These are phyloP conservation scores for Pelvicachromis taeniatus DNA, from an alignment of 2,113 vertebrate species.

Conservation along the genomic window DNA sequence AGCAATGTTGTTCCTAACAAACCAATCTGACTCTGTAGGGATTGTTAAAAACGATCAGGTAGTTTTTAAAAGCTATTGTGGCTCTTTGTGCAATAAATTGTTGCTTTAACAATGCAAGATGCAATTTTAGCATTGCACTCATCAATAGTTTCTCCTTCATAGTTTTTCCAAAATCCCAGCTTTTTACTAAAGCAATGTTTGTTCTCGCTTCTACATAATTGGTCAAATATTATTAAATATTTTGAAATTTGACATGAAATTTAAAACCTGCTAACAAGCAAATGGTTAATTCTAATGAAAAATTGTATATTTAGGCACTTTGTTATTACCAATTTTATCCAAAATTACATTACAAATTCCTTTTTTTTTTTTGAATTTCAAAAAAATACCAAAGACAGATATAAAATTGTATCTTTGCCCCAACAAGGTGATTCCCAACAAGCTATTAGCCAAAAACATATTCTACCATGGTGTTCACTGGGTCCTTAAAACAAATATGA, in stretches of 20 bases:
- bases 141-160: background rate
- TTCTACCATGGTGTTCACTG: background rate
- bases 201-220: background rate
- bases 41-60: background rate
- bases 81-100: background rate
- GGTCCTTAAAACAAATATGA: background rate
- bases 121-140: background rate
- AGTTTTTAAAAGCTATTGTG: background rate
- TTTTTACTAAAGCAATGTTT: background rate
- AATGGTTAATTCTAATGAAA: background rate
- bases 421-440: background rate
- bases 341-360: background rate
- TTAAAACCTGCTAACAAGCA: background rate
- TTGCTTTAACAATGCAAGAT: background rate
- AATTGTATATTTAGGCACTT: too few species aligned
- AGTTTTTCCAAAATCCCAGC: background rate
- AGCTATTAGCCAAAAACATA: background rate
- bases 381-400: background rate
- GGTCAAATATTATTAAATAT: background rate
- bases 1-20: background rate
- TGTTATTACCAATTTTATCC: background rate
- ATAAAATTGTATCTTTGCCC: background rate
- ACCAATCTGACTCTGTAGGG: background rate
- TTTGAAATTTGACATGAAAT: background rate
- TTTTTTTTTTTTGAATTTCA: rapidly evolving